A percentile compares a stretch with the other conserved stretches of the same genome.
Evolutionary conservation across 2,113 vertebrate species (phyloP).

Genomic region (Leptobrachium ailaonicum): DNA sequence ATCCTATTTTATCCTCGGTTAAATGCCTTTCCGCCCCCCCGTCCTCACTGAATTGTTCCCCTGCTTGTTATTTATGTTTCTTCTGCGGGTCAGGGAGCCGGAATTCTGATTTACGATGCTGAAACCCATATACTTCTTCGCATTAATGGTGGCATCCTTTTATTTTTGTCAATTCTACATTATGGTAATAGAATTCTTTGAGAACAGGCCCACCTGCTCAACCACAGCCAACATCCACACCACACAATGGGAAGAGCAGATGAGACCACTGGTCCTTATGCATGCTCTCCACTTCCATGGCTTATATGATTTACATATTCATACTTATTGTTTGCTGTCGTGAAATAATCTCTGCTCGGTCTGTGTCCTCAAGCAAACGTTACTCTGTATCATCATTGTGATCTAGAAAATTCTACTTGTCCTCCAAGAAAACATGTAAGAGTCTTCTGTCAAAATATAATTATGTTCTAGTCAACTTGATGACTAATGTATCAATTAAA

Average conservation of each 20-base stretch:
- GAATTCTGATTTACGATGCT: conserved; percentile 36
- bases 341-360: background rate
- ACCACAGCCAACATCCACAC: background rate
- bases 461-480: too few relatives aligned
- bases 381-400: too few relatives aligned
- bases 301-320: background rate
- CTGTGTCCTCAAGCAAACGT: too few relatives aligned
- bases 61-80: conserved; percentile 35
- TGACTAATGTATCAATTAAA: too few relatives aligned
- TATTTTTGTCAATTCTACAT: background rate
- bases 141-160: background rate
- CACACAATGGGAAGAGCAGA: background rate
- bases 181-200: conserved; percentile 27
- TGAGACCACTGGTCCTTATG: background rate
- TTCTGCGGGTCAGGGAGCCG: conserved; percentile 19
- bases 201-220: background rate
- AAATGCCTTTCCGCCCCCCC: background rate
- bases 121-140: background rate
- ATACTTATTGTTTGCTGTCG: background rate
- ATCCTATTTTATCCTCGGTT: background rate
- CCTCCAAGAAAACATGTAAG: background rate
- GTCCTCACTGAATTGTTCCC: conserved; percentile 17
- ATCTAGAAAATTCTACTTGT: too few relatives aligned
- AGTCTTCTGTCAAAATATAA: background rate
- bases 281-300: background rate